Evolutionary conservation across 2,797 vertebrate genomes (phyloP), one percentile per base, ranked within the genome.

Genomic region (Malacoctenus gilli): DNA sequence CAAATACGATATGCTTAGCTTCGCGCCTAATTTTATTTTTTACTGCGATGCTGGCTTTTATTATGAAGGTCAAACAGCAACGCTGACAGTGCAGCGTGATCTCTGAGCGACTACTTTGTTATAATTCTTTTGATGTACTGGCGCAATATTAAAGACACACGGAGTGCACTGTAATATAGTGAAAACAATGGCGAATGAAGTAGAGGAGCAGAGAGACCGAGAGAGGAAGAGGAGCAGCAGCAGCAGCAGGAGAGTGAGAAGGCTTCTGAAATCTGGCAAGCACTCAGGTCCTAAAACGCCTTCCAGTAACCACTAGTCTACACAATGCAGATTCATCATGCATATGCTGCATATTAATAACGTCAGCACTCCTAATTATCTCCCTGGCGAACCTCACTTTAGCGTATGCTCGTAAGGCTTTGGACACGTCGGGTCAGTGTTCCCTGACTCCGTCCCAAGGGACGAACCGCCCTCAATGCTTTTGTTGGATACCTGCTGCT

Each of bases 1-100:
- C 11, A 5, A 70, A 72, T 38, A 47, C 25, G 49, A 68, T 57
- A 38, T 46, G 53, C 35, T 57, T 41, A 42, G 48, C 42, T 37
- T 34, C 1, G 21, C 30, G 5, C 14, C 42, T 43, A 8, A 18
- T 55, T 53, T 58, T n/a, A 25, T 22, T 46, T 62, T 2, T 5
- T 37, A 34, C 25, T 28, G 16, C n/a, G 0, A 9, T 41, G 31
- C 23, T 30, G 2, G 34, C 31, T 49, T 48, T 13, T 69, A 9
- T 10, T 36, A 9, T 34, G 40, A 48, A 58, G 72, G 48, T 68
- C 48, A 41, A 2, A 50, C 8, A 28, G 16, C 41, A 14, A 44
- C 35, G 40, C n/a, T 49, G 22, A 41, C 48, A 51, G 22, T 32
- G 6, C 12, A 5, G 15, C 23, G 19, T 25, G 41, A 25, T 59